These are phyloP conservation scores for Leptinotarsa juncta DNA, from an alignment of 2,888 invertebrate species.

Conservation along the genomic window DNA sequence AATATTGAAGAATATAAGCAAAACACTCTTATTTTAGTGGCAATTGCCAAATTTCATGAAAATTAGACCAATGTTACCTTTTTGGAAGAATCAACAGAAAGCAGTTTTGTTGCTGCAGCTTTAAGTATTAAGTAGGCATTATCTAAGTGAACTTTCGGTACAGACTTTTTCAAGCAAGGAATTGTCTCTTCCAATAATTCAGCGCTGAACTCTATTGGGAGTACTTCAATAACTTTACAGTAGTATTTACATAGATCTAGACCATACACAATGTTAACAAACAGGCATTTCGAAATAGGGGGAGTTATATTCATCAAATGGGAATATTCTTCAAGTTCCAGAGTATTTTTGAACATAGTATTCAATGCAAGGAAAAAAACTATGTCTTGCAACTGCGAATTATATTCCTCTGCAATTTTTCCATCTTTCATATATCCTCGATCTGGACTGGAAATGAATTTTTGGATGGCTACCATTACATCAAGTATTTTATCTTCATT, in stretches of 20 bases:
- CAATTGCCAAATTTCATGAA: background rate
- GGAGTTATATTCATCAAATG: constrained; percentile 59
- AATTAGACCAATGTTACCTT: constrained; percentile 17
- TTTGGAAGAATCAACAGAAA: constrained; percentile 14
- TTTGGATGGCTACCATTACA: constrained; percentile 46
- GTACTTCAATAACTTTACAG: constrained; percentile 48
- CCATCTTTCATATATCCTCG: background rate
- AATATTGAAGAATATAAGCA: too few relatives aligned
- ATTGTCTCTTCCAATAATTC: constrained; percentile 56
- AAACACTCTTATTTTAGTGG: too few relatives aligned
- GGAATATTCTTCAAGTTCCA: constrained; percentile 53
- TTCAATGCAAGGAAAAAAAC: constrained; percentile 59
- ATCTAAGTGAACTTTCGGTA: constrained; percentile 48
- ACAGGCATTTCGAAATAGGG: constrained; percentile 58
- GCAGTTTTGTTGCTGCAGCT: constrained; percentile 42
- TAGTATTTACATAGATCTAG: constrained; percentile 51
- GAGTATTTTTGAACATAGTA: constrained; percentile 53
- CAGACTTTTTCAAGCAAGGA: constrained; percentile 52
- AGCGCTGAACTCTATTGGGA: constrained; percentile 48
- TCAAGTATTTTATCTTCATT: constrained; percentile 55
- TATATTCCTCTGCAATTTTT: constrained; percentile 29
- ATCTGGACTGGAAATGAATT: constrained; percentile 40
- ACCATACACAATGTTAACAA: constrained; percentile 53
- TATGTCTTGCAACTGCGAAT: constrained; percentile 53
- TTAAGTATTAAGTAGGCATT: constrained; percentile 48